A percentile compares a stretch with the other conserved stretches of the same genome.
phyloP scores from a whole-genome alignment of 2,113 vertebrate species.

The Microcebus lehilahytsara region DNA sequence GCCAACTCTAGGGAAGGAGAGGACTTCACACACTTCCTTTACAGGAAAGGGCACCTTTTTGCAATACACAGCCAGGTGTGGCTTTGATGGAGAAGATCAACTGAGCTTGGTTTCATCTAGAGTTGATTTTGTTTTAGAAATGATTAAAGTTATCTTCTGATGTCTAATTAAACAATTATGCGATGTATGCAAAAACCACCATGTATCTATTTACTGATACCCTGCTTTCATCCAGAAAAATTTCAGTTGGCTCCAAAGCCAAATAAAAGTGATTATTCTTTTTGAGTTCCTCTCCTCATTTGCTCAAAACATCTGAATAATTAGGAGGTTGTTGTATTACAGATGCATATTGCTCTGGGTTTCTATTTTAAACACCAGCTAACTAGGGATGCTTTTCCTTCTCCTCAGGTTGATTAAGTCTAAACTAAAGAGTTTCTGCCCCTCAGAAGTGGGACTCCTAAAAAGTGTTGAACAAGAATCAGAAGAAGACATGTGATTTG shows the following conservation, averaged over 20 bases:
- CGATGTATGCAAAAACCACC: background rate
- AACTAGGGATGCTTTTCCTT: conserved; percentile 24
- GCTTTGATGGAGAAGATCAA: background rate
- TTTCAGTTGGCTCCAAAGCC: background rate
- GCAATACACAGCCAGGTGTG: background rate
- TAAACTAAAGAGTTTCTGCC: conserved; percentile 87
- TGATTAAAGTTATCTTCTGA: background rate
- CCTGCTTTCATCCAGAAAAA: background rate
- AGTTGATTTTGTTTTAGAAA: conserved; percentile 24
- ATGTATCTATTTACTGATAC: background rate
- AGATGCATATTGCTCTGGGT: background rate
- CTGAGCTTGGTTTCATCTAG: background rate
- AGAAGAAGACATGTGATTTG: conserved; percentile 91
- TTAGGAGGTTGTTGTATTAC: background rate
- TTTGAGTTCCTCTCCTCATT: background rate
- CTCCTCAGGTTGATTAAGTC: conserved; percentile 87
- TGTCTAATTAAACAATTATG: background rate
- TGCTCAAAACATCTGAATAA: background rate
- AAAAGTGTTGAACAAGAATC: conserved; percentile 92
- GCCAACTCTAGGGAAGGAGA: background rate
- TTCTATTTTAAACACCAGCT: conserved; percentile 17
- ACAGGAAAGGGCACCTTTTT: background rate
- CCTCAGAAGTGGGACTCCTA: conserved; percentile 94
- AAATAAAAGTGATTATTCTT: conserved; percentile 31
- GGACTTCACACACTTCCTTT: background rate